phyloP scores from a whole-genome alignment of 2,113 vertebrate species.

The Sula dactylatra region DNA sequence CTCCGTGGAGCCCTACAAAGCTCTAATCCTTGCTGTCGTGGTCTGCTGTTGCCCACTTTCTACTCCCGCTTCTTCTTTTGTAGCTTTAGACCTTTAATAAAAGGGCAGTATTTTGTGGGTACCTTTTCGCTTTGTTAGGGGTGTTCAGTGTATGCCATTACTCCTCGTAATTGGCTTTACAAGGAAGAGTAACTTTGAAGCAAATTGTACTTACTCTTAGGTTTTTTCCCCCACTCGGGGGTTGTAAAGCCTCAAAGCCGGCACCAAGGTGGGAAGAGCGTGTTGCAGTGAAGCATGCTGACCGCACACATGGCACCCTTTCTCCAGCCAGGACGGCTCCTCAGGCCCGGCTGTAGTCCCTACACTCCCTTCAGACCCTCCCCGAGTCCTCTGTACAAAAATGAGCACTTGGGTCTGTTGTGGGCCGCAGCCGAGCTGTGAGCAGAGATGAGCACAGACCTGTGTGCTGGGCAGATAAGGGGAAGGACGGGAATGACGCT shows the following conservation, averaged over 20 bases:
- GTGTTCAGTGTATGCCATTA: neutral
- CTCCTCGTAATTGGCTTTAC: neutral
- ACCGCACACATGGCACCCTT: no score
- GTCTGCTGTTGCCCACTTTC: neutral
- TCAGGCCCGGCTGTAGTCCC: no score
- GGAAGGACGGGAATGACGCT: no score
- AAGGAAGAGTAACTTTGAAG: neutral
- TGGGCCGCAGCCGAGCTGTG: neutral
- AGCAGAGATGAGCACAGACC: neutral
- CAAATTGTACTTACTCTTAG: neutral
- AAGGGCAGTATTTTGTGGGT: neutral
- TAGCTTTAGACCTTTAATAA: neutral
- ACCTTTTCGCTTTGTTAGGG: neutral
- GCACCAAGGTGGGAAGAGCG: neutral
- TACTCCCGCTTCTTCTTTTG: neutral
- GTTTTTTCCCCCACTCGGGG: fast-evolving
- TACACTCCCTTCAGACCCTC: neutral
- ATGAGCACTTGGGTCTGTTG: fast-evolving
- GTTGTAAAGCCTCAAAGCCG: neutral
- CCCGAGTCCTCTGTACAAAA: neutral
- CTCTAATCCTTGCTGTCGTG: neutral
- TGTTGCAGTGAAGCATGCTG: neutral
- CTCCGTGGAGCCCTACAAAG: neutral
- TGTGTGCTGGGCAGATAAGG: neutral
- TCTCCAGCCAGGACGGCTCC: neutral